These are phyloP conservation scores for Phrynocephalus vlangalii DNA, from an alignment of 2,797 vertebrate genomes.

Conservation along the genomic window DNA sequence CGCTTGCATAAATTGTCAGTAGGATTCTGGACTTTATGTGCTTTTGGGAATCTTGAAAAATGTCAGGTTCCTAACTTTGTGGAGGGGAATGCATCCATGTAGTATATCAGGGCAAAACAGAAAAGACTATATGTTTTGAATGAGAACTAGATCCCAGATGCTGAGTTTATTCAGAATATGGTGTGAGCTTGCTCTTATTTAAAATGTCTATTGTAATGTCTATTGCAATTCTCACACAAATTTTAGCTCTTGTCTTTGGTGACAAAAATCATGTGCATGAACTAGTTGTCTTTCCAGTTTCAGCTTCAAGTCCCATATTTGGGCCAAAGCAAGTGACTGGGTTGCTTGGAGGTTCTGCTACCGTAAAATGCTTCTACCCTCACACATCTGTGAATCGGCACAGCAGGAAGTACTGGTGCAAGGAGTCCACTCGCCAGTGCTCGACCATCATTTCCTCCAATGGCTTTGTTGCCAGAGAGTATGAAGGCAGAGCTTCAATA, in stretches of 20 bases:
- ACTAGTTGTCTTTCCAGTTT: slow-evolving; percentile 42
- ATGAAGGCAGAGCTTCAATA: slow-evolving; percentile 52
- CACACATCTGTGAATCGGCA: slow-evolving; percentile 62
- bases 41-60: background rate
- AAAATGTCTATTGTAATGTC: background rate
- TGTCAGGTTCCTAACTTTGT: background rate
- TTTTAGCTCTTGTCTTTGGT: background rate
- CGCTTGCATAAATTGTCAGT: too few species aligned
- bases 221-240: background rate
- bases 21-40: background rate
- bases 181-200: background rate
- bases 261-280: background rate
- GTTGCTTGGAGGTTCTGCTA: background rate
- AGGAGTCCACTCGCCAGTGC: slow-evolving; percentile 34
- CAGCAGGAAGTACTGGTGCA: slow-evolving; percentile 79
- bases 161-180: background rate
- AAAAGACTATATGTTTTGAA: background rate
- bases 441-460: slow-evolving; percentile 55
- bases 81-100: background rate
- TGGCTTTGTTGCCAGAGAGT: background rate
- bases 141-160: background rate
- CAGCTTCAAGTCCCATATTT: slow-evolving; percentile 70
- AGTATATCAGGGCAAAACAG: background rate
- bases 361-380: slow-evolving; percentile 76
- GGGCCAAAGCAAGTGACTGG: slow-evolving; percentile 69